These are phyloP conservation scores for Sardinella longiceps DNA, from an alignment of 2,797 vertebrate genomes.

Conservation along the genomic window DNA sequence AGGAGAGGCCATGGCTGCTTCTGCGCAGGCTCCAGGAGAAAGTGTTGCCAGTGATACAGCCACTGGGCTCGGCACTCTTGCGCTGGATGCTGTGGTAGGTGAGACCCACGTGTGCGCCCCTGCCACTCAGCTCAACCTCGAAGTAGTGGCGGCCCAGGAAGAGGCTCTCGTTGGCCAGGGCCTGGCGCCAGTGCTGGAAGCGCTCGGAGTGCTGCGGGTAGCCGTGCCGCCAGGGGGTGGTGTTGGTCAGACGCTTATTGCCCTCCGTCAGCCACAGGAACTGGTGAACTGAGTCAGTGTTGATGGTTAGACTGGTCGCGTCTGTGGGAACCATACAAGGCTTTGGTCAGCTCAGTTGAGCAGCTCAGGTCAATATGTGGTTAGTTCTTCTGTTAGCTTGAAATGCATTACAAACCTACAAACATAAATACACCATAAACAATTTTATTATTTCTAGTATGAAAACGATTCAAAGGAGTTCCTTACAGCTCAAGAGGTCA, in stretches of 20 bases:
- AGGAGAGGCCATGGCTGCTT: slow-evolving; percentile 70
- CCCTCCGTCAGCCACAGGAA: slow-evolving; percentile 73
- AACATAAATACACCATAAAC: not conserved
- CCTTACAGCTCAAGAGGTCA: slow-evolving; percentile 5
- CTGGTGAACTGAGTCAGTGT: slow-evolving; percentile 47
- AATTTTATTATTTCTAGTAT: not conserved
- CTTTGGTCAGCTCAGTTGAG: not conserved
- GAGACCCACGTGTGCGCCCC: slow-evolving; percentile 68
- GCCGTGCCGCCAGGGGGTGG: slow-evolving; percentile 74
- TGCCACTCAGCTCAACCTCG: slow-evolving; percentile 69
- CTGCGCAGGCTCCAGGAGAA: slow-evolving; percentile 76
- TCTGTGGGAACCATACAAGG: not conserved
- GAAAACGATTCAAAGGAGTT: not conserved
- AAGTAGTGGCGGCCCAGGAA: slow-evolving; percentile 73
- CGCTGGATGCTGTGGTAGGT: slow-evolving; percentile 71
- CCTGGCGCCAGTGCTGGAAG: slow-evolving; percentile 72
- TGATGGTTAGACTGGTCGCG: not conserved
- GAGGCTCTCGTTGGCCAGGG: slow-evolving; percentile 72
- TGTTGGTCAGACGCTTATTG: slow-evolving; percentile 73
- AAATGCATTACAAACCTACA: not conserved
- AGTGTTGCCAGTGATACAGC: slow-evolving; percentile 73
- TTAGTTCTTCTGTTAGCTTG: not conserved
- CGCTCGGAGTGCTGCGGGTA: slow-evolving; percentile 70
- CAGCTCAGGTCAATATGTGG: not conserved
- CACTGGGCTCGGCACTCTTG: slow-evolving; percentile 64